phyloP scores from a whole-genome alignment of 2,797 vertebrate genomes.

The Platalea minor region DNA sequence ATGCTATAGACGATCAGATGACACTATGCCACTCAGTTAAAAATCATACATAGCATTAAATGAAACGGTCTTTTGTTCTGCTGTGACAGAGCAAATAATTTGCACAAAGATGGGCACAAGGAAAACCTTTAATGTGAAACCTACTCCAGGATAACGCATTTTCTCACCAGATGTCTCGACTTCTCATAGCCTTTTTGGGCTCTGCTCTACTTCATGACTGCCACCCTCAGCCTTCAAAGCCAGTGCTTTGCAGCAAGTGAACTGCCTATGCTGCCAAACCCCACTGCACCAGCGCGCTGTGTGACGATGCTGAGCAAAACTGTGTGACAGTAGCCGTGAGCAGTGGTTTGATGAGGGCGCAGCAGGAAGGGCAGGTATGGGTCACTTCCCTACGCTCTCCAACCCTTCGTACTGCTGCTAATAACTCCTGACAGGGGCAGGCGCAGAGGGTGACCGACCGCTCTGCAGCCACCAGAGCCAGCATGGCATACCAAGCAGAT shows the following conservation, averaged over 20 bases:
- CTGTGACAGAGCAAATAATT: not conserved
- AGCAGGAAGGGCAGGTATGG: not conserved
- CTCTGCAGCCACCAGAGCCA: not conserved
- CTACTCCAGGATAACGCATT: not conserved
- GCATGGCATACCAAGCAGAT: accelerated
- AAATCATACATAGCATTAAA: not conserved
- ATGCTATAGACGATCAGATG: not conserved
- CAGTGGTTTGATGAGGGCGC: not conserved
- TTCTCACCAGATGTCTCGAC: not conserved
- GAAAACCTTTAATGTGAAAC: not conserved
- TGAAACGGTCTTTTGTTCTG: not conserved
- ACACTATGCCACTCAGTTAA: not conserved
- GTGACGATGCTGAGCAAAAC: not conserved
- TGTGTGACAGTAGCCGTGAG: accelerated
- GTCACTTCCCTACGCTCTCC: not conserved
- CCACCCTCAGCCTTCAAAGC: not conserved
- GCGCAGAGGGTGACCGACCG: accelerated
- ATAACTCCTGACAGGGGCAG: not conserved
- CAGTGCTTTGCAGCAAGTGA: accelerated
- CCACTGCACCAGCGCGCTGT: accelerated
- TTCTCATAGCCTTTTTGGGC: not conserved
- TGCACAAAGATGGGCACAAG: not conserved
- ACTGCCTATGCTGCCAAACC: not conserved
- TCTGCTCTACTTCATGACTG: not conserved
- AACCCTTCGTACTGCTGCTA: not conserved